Percentiles rank a stretch among this genome's conserved stretches.
Conservation (phyloP, 2,888 invertebrate species). For the Himalopsyche anomala region DNA sequence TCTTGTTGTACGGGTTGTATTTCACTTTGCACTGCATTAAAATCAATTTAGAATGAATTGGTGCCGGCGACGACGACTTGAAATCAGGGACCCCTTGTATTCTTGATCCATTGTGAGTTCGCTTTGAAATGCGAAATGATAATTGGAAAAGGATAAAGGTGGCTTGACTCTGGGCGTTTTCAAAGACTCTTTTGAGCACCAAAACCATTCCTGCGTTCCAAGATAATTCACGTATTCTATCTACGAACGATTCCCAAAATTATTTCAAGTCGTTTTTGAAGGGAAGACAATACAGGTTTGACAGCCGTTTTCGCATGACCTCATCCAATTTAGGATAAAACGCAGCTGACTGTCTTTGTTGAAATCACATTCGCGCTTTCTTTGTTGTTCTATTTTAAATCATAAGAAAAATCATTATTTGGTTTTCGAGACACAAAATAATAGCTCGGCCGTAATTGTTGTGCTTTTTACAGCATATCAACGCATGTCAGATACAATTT, state of each 20-base stretch:
- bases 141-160: slow-evolving; percentile 63
- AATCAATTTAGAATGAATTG: not conserved
- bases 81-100: slow-evolving; percentile 42
- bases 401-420: no score
- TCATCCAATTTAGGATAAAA: slow-evolving; percentile 34
- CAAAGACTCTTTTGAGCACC: slow-evolving; percentile 58
- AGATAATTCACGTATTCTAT: slow-evolving; percentile 39
- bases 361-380: slow-evolving; percentile 34
- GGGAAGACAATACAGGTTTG: slow-evolving; percentile 35
- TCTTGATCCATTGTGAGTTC: slow-evolving; percentile 59
- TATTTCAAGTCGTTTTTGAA: slow-evolving; percentile 44
- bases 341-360: slow-evolving; percentile 28
- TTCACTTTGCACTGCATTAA: not conserved
- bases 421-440: no score
- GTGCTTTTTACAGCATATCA: no score
- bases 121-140: slow-evolving; percentile 63
- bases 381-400: slow-evolving; percentile 6
- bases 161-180: slow-evolving; percentile 49
- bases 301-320: slow-evolving; percentile 36
- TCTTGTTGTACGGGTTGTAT: not conserved
- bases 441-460: no score
- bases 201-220: slow-evolving; percentile 46
- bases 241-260: slow-evolving; percentile 51
- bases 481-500: no score
- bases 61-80: not conserved